Percentiles rank a stretch among this genome's conserved stretches.
These are phyloP conservation scores for Eilema griseolum DNA, from an alignment of 2,888 invertebrate species.

Conservation along the genomic window DNA sequence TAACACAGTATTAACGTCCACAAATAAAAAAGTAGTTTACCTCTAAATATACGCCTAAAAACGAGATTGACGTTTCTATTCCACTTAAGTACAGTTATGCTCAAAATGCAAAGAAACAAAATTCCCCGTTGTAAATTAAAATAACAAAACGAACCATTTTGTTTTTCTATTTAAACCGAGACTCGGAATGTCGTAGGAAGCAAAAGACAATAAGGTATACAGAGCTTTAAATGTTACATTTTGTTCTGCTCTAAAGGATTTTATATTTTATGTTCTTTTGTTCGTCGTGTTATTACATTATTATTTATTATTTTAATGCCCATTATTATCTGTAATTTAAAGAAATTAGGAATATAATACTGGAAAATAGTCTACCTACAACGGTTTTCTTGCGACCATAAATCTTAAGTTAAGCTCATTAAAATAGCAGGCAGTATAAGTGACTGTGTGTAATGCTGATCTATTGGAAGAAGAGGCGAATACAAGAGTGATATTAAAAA, in stretches of 20 bases:
- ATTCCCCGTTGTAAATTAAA: constrained; percentile 45
- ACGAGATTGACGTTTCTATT: too few species aligned
- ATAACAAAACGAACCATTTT: constrained; percentile 42
- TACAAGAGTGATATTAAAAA: too few species aligned
- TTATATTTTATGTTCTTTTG: constrained; percentile 7
- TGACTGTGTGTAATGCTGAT: too few species aligned
- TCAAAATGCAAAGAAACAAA: constrained; percentile 43
- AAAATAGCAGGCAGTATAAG: too few species aligned
- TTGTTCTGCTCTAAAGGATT: constrained; percentile 13
- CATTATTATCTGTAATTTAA: too few species aligned
- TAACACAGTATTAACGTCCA: too few species aligned
- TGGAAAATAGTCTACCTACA: too few species aligned
- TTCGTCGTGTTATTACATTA: not conserved
- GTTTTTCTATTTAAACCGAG: constrained; percentile 22
- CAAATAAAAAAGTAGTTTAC: too few species aligned
- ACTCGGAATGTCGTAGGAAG: constrained; percentile 30
- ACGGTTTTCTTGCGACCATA: not conserved
- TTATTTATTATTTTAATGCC: not conserved
- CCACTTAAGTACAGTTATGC: constrained; percentile 32
- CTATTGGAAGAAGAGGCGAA: too few species aligned
- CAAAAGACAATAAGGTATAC: constrained; percentile 19
- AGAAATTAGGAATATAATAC: not conserved
- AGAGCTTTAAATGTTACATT: constrained; percentile 27
- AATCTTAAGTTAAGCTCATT: not conserved
- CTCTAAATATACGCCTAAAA: too few species aligned